phyloP scores from a whole-genome alignment of 2,113 vertebrate species.

The Megaleporinus macrocephalus region DNA sequence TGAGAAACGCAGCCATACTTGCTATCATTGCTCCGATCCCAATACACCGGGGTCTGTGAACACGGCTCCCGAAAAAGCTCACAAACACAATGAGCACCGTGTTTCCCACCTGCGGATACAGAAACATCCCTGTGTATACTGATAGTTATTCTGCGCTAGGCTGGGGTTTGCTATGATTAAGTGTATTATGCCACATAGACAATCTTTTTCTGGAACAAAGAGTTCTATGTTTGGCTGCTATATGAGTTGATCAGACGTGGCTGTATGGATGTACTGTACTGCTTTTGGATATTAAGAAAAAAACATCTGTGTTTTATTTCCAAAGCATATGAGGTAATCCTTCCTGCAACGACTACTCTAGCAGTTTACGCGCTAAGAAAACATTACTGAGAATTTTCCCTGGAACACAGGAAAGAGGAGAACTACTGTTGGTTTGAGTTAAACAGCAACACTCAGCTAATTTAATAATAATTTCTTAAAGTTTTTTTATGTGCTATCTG shows the following conservation, averaged over 20 bases:
- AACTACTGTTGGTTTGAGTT: neutral
- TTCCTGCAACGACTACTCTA: too few species aligned
- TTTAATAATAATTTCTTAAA: too few species aligned
- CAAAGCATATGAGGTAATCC: too few species aligned
- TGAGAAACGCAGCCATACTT: constrained; percentile 83
- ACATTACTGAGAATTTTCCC: too few species aligned
- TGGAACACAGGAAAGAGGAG: too few species aligned
- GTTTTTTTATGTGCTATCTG: too few species aligned
- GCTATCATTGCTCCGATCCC: constrained; percentile 86
- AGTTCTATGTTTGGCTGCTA: neutral
- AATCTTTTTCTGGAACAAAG: neutral
- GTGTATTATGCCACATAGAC: neutral
- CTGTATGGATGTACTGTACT: too few species aligned
- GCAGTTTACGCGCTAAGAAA: too few species aligned
- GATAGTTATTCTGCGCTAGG: neutral
- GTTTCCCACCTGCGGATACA: constrained; percentile 87
- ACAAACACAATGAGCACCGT: constrained; percentile 89
- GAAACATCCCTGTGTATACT: neutral
- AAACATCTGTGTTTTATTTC: too few species aligned
- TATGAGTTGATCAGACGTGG: neutral
- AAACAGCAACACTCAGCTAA: too few species aligned
- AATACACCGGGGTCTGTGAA: constrained; percentile 90
- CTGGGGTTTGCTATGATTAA: neutral
- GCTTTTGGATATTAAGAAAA: too few species aligned
- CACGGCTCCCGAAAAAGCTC: constrained; percentile 90